A percentile compares a stretch with the other conserved stretches of the same genome.
Conservation (phyloP, 2,797 vertebrate species). For the Telmatherina bonti region DNA sequence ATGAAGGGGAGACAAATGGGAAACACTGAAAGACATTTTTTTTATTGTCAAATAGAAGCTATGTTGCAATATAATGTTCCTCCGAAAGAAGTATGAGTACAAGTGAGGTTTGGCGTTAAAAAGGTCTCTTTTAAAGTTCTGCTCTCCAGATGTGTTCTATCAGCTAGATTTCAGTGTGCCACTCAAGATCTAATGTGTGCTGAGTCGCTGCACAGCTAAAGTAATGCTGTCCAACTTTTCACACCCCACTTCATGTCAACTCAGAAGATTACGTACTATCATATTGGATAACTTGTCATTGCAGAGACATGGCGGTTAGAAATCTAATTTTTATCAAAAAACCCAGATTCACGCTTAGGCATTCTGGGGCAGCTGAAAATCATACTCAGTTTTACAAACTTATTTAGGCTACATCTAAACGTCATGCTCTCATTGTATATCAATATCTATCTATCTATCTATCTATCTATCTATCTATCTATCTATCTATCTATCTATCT, state of each 20-base stretch:
- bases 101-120: conserved; percentile 4
- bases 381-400: conserved; percentile 2
- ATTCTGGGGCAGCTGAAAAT: too few species aligned
- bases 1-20: conserved; percentile 38
- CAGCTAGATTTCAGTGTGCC: conserved; percentile 26
- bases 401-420: neutral
- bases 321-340: too few species aligned
- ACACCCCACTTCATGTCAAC: conserved; percentile 46
- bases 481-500: too few species aligned
- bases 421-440: conserved; percentile 16
- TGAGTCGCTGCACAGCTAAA: conserved; percentile 54
- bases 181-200: conserved; percentile 48
- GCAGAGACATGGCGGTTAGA: conserved; percentile 41
- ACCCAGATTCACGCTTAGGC: too few species aligned
- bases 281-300: conserved; percentile 69
- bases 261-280: conserved; percentile 56
- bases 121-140: neutral
- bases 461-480: too few species aligned
- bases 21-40: conserved; percentile 17
- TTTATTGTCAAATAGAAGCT: conserved; percentile 45
- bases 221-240: conserved; percentile 51
- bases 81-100: conserved; percentile 52
- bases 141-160: conserved; percentile 38
- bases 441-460: too few species aligned
- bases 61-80: conserved; percentile 28